Evolutionary conservation across 2,113 vertebrate genomes (phyloP).

Genomic region (Sakesphorus luctuosus): DNA sequence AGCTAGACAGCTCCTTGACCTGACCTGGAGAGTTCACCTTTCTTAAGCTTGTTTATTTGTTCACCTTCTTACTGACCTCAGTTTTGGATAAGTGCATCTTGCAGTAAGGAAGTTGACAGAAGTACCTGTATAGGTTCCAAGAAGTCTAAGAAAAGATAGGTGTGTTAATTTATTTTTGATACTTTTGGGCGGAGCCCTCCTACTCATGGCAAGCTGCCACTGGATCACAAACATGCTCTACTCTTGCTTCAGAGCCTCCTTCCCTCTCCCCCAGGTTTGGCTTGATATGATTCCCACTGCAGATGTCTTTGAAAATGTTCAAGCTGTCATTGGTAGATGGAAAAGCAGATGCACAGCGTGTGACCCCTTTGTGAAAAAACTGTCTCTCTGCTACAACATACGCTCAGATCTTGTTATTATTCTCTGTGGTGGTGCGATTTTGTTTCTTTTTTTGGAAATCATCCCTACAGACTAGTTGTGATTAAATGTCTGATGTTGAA

Average conservation of each 20-base stretch:
- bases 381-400: background rate
- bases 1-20: background rate
- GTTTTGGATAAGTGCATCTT: background rate
- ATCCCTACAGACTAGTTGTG: constrained; percentile 27
- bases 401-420: constrained; percentile 38
- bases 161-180: constrained; percentile 69
- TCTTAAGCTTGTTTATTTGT: background rate
- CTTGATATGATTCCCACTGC: background rate
- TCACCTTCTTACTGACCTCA: constrained; percentile 16
- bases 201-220: constrained; percentile 56
- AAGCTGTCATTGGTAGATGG: constrained; percentile 18
- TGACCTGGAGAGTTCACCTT: background rate
- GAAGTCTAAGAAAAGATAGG: constrained; percentile 61
- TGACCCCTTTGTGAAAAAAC: constrained; percentile 24
- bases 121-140: constrained; percentile 46
- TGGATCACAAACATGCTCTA: background rate
- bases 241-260: constrained; percentile 31
- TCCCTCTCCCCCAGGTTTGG: constrained; percentile 43
- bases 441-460: constrained; percentile 67
- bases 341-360: constrained; percentile 35
- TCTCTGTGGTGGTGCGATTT: constrained; percentile 20
- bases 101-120: background rate
- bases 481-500: constrained; percentile 62
- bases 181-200: constrained; percentile 55
- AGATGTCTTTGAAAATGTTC: constrained; percentile 51